phyloP scores from a whole-genome alignment of 2,888 invertebrate species.

The Rhingia rostrata region DNA sequence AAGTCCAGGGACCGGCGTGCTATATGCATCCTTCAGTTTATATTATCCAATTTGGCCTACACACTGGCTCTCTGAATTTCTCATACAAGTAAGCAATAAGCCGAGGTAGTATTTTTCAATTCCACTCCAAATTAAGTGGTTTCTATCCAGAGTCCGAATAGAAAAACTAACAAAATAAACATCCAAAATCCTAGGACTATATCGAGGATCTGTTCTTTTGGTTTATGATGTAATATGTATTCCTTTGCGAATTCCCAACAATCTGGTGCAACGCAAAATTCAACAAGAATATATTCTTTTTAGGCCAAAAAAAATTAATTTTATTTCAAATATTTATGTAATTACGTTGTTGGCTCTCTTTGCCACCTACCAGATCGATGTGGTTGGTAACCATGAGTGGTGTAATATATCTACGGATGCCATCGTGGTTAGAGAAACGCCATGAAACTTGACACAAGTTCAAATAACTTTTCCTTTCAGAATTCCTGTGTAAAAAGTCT shows the following conservation, averaged over 20 bases:
- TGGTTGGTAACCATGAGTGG: too few species aligned
- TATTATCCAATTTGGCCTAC: conserved; percentile 52
- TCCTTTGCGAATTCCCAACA: conserved; percentile 3
- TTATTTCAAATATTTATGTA: conserved; percentile 34
- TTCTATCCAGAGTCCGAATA: conserved; percentile 14
- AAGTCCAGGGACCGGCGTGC: neutral
- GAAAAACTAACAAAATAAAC: conserved; percentile 36
- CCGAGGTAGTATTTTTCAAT: conserved; percentile 61
- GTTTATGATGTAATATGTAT: neutral
- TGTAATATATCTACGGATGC: too few species aligned
- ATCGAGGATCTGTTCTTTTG: neutral
- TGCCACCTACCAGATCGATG: neutral
- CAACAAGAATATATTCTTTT: conserved; percentile 16
- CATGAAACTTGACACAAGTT: too few species aligned
- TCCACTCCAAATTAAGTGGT: conserved; percentile 67
- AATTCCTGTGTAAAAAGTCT: too few species aligned
- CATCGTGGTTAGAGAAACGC: too few species aligned
- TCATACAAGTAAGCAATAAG: conserved; percentile 27
- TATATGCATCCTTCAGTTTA: conserved; percentile 9
- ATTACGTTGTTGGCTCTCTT: neutral
- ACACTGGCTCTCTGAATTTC: neutral
- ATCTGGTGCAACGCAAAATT: neutral
- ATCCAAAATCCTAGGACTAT: neutral
- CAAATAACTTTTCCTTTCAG: too few species aligned
- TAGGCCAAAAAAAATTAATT: conserved; percentile 11